Evolutionary conservation across 2,888 invertebrate genomes (phyloP).

Genomic region (Trissonchulus sp.): DNA sequence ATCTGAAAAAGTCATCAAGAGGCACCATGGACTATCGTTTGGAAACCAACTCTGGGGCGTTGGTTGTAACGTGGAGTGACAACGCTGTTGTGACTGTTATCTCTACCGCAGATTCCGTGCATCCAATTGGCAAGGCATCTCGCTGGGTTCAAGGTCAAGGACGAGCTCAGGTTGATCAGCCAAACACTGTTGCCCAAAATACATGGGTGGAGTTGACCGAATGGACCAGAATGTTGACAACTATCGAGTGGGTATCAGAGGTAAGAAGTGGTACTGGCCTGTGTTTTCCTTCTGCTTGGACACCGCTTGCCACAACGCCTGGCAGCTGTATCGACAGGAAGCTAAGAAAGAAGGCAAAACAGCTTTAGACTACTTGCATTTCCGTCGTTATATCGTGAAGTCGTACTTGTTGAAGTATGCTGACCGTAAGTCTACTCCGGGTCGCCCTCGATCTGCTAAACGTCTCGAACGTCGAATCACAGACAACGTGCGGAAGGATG

Average conservation of each 20-base stretch:
- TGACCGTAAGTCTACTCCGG: not conserved
- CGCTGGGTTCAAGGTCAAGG: constrained; percentile 20
- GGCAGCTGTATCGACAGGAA: constrained; percentile 26
- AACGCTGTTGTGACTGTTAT: constrained; percentile 12
- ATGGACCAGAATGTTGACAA: constrained; percentile 32
- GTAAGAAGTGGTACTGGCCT: constrained; percentile 30
- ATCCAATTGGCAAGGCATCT: not conserved
- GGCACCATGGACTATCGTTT: not conserved
- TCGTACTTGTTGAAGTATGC: constrained; percentile 10
- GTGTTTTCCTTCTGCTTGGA: constrained; percentile 23
- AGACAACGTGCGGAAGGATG: constrained; percentile 18
- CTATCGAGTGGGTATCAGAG: constrained; percentile 29
- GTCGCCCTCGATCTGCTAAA: constrained; percentile 17
- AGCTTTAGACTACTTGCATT: not conserved
- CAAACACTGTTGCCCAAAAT: constrained; percentile 26
- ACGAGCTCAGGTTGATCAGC: not conserved
- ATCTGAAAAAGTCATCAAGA: constrained; percentile 2
- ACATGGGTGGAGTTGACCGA: constrained; percentile 30
- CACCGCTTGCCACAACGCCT: constrained; percentile 28
- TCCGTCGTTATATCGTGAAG: constrained; percentile 23
- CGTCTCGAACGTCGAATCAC: not conserved
- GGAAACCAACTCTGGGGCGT: not conserved
- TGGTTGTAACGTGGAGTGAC: constrained; percentile 24
- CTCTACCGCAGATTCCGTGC: not conserved
- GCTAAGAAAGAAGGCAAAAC: not conserved